phyloP scores from a whole-genome alignment of 2,113 vertebrate genomes.

The Percina caprodes region DNA sequence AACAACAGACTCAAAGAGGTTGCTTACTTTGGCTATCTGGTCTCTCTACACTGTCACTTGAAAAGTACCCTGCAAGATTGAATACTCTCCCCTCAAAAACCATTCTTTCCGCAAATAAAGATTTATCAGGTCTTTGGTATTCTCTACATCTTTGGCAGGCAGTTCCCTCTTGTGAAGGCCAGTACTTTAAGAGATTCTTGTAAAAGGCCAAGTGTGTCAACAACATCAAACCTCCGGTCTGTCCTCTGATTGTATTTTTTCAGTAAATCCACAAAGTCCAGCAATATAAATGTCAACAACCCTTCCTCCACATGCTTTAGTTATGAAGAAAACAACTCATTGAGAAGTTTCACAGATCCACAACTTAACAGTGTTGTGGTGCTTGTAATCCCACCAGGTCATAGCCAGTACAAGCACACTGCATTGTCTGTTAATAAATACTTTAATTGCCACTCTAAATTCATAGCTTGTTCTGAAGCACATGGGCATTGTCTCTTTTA shows the following conservation, averaged over 20 bases:
- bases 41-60: neutral
- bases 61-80: neutral
- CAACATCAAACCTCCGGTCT: slow-evolving; percentile 18
- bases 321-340: slow-evolving; percentile 8
- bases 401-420: slow-evolving; percentile 20
- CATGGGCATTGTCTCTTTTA: slow-evolving; percentile 5
- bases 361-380: slow-evolving; percentile 5
- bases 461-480: slow-evolving; percentile 10
- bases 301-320: neutral
- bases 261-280: slow-evolving; percentile 7
- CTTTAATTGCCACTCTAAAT: slow-evolving; percentile 35
- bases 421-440: slow-evolving; percentile 41
- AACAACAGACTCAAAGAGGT: neutral
- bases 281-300: slow-evolving; percentile 30
- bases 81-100: neutral
- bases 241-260: neutral
- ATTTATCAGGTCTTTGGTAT: neutral
- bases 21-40: neutral
- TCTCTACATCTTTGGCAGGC: neutral
- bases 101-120: neutral
- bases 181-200: slow-evolving; percentile 8
- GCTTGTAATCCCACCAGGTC: slow-evolving; percentile 43
- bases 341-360: slow-evolving; percentile 17
- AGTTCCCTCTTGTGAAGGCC: slow-evolving; percentile 17
- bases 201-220: slow-evolving; percentile 34